These are phyloP conservation scores for Lordiphosa stackelbergi DNA, from an alignment of 1,140 invertebrate genomes.

Conservation along the genomic window DNA sequence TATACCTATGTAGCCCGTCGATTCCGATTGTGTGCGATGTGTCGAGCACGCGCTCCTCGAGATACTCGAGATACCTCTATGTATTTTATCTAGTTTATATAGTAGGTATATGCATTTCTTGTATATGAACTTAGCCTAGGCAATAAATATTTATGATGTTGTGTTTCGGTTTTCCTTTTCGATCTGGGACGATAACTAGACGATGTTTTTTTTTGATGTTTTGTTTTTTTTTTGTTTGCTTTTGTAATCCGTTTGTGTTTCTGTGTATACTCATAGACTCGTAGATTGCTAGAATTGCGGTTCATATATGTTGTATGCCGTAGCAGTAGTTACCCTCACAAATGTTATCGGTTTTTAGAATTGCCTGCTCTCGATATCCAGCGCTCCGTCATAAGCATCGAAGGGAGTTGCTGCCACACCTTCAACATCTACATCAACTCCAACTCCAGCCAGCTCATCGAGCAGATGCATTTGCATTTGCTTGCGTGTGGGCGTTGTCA, in stretches of 20 bases:
- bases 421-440: neutral
- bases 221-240: conserved; percentile 11
- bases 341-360: conserved; percentile 40
- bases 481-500: conserved; percentile 55
- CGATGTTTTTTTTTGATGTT: conserved; percentile 14
- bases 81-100: conserved; percentile 26
- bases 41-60: conserved; percentile 47
- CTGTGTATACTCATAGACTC: conserved; percentile 1
- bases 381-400: conserved; percentile 39
- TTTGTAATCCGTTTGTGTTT: conserved; percentile 15
- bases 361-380: conserved; percentile 43
- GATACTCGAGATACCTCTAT: conserved; percentile 31
- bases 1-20: conserved; percentile 9
- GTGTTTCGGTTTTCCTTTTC: neutral
- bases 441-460: conserved; percentile 38
- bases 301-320: conserved; percentile 18
- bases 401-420: conserved; percentile 6
- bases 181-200: neutral
- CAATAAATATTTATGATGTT: conserved; percentile 55
- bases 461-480: conserved; percentile 55
- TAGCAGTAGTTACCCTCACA: conserved; percentile 5
- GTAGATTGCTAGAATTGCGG: conserved; percentile 69
- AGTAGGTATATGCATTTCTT: conserved; percentile 32
- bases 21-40: conserved; percentile 21
- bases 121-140: conserved; percentile 63